These are phyloP conservation scores for Polypedilum pembai DNA, from an alignment of 1,140 invertebrate genomes.

Conservation along the genomic window DNA sequence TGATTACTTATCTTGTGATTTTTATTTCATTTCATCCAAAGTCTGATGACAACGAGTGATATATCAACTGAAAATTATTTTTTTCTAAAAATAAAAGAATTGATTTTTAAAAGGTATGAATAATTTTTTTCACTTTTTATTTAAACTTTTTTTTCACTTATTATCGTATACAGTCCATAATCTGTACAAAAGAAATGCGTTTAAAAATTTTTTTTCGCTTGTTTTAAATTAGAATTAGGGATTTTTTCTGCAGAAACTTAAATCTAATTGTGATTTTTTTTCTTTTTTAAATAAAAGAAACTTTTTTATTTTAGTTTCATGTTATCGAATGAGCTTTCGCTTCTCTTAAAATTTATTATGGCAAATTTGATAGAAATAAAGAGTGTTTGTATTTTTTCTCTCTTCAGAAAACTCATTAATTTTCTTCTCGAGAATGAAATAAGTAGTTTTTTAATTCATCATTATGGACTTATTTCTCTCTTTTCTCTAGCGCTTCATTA, in stretches of 20 bases:
- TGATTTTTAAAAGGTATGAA: constrained; percentile 18
- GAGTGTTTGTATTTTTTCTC: neutral
- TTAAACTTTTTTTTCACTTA: neutral
- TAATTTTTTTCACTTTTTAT: constrained; percentile 3
- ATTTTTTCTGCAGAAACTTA: neutral
- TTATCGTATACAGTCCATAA: constrained; percentile 15
- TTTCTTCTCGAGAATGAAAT: no score
- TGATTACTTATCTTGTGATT: neutral
- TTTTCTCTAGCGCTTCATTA: no score
- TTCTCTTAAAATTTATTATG: constrained; percentile 5
- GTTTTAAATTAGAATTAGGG: neutral
- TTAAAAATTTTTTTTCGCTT: constrained; percentile 6
- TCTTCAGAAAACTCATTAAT: neutral
- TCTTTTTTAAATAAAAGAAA: neutral
- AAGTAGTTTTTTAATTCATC: no score
- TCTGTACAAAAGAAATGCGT: constrained; percentile 2
- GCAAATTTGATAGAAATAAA: neutral
- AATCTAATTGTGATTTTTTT: neutral
- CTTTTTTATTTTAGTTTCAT: neutral
- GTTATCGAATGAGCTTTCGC: neutral
- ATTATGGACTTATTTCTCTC: no score
- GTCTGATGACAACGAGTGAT: neutral
- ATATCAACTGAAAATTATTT: neutral
- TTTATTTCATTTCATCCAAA: constrained; percentile 13
- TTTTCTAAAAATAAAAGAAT: neutral